phyloP scores from a whole-genome alignment of 2,797 vertebrate species.

The Macrochelys suwanniensis region DNA sequence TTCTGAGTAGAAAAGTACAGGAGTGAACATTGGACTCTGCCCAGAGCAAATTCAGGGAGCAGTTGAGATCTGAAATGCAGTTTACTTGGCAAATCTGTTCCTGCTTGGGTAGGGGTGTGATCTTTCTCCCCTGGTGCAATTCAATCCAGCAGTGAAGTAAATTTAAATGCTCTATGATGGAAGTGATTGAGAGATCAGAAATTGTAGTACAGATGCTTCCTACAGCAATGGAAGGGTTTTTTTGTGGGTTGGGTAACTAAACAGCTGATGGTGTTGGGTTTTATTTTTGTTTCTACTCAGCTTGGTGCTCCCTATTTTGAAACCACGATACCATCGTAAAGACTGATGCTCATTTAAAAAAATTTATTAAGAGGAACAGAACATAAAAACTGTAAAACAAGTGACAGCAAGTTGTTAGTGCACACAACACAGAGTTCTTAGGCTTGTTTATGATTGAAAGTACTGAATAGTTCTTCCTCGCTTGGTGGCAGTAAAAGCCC shows the following conservation, averaged over 20 bases:
- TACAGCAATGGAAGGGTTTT: too few relatives aligned
- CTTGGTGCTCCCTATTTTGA: background rate
- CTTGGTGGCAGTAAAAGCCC: constrained; percentile 44
- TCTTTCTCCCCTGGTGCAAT: too few relatives aligned
- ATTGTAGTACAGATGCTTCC: too few relatives aligned
- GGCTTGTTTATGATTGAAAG: background rate
- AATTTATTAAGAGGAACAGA: constrained; percentile 67
- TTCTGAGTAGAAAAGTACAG: too few relatives aligned
- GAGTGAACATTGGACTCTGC: too few relatives aligned
- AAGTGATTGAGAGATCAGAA: too few relatives aligned
- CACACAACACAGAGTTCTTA: background rate
- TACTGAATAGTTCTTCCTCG: background rate
- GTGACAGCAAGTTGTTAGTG: constrained; percentile 46
- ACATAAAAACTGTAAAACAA: constrained; percentile 61
- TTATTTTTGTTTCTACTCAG: background rate
- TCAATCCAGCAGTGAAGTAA: too few relatives aligned
- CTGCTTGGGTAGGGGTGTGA: too few relatives aligned
- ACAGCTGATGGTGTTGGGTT: background rate
- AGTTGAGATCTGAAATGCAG: too few relatives aligned
- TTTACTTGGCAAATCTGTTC: too few relatives aligned
- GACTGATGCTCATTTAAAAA: constrained; percentile 35
- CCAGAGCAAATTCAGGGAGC: too few relatives aligned
- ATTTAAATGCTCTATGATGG: too few relatives aligned
- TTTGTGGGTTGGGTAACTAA: accelerated
- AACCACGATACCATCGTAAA: background rate